These are phyloP conservation scores for Yponomeuta sedellus DNA, from an alignment of 2,888 invertebrate species.

Conservation along the genomic window DNA sequence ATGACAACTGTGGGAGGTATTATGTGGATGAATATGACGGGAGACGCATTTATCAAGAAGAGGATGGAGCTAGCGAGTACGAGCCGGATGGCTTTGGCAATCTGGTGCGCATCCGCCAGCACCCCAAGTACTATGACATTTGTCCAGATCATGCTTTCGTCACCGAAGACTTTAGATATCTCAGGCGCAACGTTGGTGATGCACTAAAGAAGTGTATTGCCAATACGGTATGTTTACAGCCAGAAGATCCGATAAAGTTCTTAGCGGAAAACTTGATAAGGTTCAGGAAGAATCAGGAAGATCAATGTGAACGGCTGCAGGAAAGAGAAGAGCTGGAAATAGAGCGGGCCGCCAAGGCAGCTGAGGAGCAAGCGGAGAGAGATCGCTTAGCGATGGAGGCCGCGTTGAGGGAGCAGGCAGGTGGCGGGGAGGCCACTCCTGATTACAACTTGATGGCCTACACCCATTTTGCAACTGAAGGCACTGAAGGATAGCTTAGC, in stretches of 20 bases:
- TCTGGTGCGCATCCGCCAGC: constrained; percentile 60
- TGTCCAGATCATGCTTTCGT: constrained; percentile 59
- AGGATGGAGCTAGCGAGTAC: constrained; percentile 57
- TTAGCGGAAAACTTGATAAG: constrained; percentile 49
- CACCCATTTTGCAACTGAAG: background rate
- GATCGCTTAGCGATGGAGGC: constrained; percentile 51
- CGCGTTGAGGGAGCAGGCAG: constrained; percentile 43
- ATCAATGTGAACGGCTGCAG: constrained; percentile 42
- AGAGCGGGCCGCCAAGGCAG: constrained; percentile 48
- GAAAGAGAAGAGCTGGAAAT: constrained; percentile 49
- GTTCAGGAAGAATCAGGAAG: constrained; percentile 57
- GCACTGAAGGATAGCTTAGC: background rate
- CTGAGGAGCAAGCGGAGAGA: constrained; percentile 50
- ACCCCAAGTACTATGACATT: constrained; percentile 47
- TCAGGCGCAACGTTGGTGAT: constrained; percentile 52
- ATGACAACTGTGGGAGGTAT: constrained; percentile 63
- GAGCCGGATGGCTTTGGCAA: constrained; percentile 69
- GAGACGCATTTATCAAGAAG: constrained; percentile 61
- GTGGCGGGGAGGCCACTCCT: constrained; percentile 60
- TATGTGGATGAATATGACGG: constrained; percentile 52
- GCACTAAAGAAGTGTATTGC: constrained; percentile 60
- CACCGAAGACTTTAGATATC: constrained; percentile 61
- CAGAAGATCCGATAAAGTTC: constrained; percentile 61
- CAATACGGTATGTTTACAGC: constrained; percentile 57
- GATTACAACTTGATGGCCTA: constrained; percentile 23